Conservation (phyloP, 2,888 invertebrate species). For the Andrena haemorrhoa region DNA sequence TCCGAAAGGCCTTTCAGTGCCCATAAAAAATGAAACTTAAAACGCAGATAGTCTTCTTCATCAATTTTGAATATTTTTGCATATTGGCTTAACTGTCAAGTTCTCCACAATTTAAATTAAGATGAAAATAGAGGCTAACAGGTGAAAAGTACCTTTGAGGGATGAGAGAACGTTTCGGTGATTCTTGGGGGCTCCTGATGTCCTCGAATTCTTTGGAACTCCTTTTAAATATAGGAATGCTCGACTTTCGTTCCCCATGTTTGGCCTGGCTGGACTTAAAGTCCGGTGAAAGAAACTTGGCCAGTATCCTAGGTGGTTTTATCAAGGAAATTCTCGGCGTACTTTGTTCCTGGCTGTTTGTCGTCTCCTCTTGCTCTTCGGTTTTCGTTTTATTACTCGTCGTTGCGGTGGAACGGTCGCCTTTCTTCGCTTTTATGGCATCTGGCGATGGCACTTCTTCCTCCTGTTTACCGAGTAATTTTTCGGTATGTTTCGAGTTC, state of each 20-base stretch:
- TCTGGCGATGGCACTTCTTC: conserved; percentile 63
- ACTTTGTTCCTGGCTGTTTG: conserved; percentile 45
- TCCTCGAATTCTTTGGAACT: conserved; percentile 83
- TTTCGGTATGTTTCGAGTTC: conserved; percentile 62
- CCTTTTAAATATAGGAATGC: conserved; percentile 81
- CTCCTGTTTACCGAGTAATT: conserved; percentile 39
- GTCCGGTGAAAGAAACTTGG: conserved; percentile 70
- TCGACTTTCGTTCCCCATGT: conserved; percentile 81
- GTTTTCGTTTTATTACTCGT: conserved; percentile 48
- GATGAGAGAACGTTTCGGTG: conserved; percentile 82
- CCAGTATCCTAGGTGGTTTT: conserved; percentile 78
- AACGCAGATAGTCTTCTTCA: too few relatives aligned
- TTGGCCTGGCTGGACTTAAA: conserved; percentile 64
- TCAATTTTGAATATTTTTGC: background rate
- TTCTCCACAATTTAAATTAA: background rate
- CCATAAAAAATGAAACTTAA: background rate
- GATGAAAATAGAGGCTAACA: background rate
- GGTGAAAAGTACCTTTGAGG: conserved; percentile 78
- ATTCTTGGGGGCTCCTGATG: conserved; percentile 81
- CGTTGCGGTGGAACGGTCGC: conserved; percentile 56
- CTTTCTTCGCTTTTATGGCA: conserved; percentile 60
- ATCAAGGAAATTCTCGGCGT: conserved; percentile 75
- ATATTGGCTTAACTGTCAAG: background rate
- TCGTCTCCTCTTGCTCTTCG: conserved; percentile 63
- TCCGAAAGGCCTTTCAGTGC: background rate